Evolutionary conservation across 1,140 invertebrate genomes (phyloP).

Genomic region (Pemphigus obesinymphae): DNA sequence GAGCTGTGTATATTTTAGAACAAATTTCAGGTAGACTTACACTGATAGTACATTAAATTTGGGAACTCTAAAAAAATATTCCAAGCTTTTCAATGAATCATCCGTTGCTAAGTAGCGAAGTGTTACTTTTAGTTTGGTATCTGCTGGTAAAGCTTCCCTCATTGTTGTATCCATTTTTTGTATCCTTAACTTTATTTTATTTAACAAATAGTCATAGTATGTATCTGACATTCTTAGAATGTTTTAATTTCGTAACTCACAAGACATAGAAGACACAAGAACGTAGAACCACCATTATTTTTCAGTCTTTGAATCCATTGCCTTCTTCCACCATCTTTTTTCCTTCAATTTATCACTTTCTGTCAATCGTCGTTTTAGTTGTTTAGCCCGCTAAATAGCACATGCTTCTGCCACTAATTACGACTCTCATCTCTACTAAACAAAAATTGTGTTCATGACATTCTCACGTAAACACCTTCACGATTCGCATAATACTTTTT

Average conservation of each 20-base stretch:
- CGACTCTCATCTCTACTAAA: no score
- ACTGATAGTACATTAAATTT: conserved; percentile 47
- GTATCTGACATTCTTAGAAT: conserved; percentile 15
- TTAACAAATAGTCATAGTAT: neutral
- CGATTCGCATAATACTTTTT: no score
- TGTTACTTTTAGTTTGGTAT: conserved; percentile 3
- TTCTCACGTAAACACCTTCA: no score
- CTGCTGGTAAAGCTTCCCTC: conserved; percentile 12
- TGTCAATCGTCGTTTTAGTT: neutral
- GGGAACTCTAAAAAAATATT: conserved; percentile 48
- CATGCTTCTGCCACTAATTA: conserved; percentile 7
- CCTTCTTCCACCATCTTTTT: neutral
- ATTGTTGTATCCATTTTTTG: neutral
- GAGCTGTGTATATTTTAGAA: neutral
- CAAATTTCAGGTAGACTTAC: conserved; percentile 43
- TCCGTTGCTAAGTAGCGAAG: conserved; percentile 10
- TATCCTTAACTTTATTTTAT: neutral
- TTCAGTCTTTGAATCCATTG: conserved; percentile 7
- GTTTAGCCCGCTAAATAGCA: neutral
- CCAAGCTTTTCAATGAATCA: conserved; percentile 47
- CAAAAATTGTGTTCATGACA: no score
- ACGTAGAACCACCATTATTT: conserved; percentile 2
- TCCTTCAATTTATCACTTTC: conserved; percentile 8
- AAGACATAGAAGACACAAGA: no score
- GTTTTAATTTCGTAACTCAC: conserved; percentile 1